phyloP scores from a whole-genome alignment of 1,140 invertebrate genomes.

The Bactericera cockerelli region DNA sequence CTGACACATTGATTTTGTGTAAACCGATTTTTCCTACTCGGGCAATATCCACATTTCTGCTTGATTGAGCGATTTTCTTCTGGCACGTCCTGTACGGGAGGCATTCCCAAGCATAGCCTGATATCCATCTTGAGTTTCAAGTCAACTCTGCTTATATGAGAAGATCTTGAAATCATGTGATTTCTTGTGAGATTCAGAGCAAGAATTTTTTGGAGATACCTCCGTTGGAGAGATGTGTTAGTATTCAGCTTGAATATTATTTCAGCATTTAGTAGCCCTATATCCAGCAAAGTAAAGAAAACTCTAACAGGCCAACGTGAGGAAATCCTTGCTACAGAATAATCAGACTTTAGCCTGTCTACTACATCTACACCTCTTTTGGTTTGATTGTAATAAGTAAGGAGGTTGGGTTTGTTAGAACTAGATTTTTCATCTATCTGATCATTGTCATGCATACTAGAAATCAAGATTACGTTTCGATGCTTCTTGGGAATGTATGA shows the following conservation, averaged over 20 bases:
- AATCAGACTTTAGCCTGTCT: constrained; percentile 21
- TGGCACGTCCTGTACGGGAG: constrained; percentile 5
- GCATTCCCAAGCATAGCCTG: constrained; percentile 10
- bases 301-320: constrained; percentile 22
- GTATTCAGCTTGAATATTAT: constrained; percentile 6
- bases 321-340: constrained; percentile 18
- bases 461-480: not conserved
- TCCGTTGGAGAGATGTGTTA: not conserved
- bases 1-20: not conserved
- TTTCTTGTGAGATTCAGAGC: constrained; percentile 5
- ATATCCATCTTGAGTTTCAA: constrained; percentile 9
- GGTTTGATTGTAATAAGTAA: constrained; percentile 22
- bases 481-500: constrained; percentile 10
- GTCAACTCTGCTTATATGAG: not conserved
- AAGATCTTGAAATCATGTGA: not conserved
- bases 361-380: constrained; percentile 20
- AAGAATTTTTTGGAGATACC: constrained; percentile 10
- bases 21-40: constrained; percentile 11
- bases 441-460: constrained; percentile 4
- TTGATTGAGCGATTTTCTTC: not conserved
- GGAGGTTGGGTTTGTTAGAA: constrained; percentile 16
- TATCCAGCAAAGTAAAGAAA: not conserved
- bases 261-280: not conserved
- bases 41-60: constrained; percentile 12
- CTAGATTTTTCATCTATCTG: constrained; percentile 6